phyloP scores from a whole-genome alignment of 2,797 vertebrate species.

The Halcyon chelicuti region DNA sequence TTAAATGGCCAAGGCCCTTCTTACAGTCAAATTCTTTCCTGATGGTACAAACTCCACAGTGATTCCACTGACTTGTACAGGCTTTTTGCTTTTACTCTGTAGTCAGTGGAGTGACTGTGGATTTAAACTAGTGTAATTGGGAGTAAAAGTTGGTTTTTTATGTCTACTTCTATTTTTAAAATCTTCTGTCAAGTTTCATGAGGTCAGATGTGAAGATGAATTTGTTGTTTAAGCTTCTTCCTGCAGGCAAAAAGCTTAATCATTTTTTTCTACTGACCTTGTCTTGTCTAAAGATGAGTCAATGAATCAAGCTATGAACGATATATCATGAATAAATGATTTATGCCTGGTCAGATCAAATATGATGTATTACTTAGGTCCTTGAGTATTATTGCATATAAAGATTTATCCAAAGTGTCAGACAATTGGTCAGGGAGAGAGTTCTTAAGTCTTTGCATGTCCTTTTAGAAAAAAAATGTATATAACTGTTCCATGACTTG shows the following conservation, averaged over 20 bases:
- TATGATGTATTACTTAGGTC: constrained; percentile 75
- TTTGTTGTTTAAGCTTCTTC: constrained; percentile 78
- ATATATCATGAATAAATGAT: constrained; percentile 81
- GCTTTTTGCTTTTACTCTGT: neutral
- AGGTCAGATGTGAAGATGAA: constrained; percentile 79
- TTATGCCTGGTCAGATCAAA: constrained; percentile 76
- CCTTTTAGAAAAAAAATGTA: neutral
- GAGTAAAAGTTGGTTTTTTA: constrained; percentile 35
- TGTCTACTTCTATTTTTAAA: constrained; percentile 50
- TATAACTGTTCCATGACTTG: neutral
- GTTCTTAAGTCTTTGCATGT: neutral
- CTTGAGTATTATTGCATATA: constrained; percentile 66
- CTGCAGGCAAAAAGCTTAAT: constrained; percentile 77
- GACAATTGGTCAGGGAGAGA: constrained; percentile 31
- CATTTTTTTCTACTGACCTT: constrained; percentile 78
- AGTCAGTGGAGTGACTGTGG: neutral
- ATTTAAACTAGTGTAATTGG: constrained; percentile 37
- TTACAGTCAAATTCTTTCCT: neutral
- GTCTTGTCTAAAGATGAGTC: constrained; percentile 79
- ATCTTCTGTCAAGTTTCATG: constrained; percentile 71
- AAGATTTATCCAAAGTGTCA: constrained; percentile 75
- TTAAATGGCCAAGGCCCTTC: neutral
- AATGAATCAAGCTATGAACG: constrained; percentile 79
- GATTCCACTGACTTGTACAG: neutral
- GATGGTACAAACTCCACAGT: neutral